These are phyloP conservation scores for Neosilurus hyrtlii DNA, from an alignment of 2,797 vertebrate species.

Conservation along the genomic window DNA sequence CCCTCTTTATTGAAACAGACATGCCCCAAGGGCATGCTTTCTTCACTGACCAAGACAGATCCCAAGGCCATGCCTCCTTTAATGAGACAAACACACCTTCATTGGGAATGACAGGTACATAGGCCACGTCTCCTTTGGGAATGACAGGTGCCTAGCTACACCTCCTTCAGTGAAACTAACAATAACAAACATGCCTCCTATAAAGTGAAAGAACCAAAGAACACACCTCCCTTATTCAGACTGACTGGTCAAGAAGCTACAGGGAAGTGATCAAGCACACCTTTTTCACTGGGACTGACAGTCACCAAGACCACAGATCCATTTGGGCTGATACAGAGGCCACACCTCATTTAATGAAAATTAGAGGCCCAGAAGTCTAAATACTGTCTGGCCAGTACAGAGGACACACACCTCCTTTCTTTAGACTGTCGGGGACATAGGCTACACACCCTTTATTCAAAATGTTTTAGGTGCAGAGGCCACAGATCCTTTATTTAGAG, in stretches of 20 bases:
- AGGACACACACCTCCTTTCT: too few relatives aligned
- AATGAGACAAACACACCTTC: too few relatives aligned
- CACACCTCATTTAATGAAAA: neutral
- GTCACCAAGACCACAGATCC: neutral
- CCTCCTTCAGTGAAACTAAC: neutral
- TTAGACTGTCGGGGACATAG: too few relatives aligned
- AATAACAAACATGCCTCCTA: neutral
- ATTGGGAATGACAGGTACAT: neutral
- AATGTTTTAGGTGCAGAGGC: too few relatives aligned
- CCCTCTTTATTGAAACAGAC: too few relatives aligned
- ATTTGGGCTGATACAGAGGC: neutral
- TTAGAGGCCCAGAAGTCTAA: neutral
- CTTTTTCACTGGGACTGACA: neutral
- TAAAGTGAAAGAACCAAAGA: neutral
- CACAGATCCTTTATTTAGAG: neutral
- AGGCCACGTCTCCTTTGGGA: neutral
- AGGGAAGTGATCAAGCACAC: neutral
- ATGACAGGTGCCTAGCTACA: neutral
- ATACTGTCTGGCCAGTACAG: neutral
- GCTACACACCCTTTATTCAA: too few relatives aligned
- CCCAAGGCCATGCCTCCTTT: too few relatives aligned
- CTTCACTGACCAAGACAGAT: too few relatives aligned
- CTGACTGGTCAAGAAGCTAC: neutral
- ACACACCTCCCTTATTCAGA: neutral
- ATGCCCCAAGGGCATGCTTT: too few relatives aligned